A percentile compares a stretch with the other conserved stretches of the same genome.
Evolutionary conservation across 2,113 vertebrate genomes (phyloP).

Genomic region (Euleptes europaea): DNA sequence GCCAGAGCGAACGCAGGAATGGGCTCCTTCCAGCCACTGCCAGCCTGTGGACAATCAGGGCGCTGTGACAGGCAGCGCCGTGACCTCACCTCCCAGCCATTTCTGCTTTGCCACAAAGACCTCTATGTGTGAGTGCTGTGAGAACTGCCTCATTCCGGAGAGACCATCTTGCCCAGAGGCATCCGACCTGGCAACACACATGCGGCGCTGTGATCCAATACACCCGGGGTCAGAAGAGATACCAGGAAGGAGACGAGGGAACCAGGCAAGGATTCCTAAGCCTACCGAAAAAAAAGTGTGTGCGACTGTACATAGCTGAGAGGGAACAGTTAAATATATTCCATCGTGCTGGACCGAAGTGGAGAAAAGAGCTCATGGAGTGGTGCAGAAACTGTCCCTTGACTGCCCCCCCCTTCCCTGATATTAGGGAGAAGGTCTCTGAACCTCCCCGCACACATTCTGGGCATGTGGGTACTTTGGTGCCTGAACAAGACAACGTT

Average conservation of each 20-base stretch:
- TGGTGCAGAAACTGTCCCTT: neutral
- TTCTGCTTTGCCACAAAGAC: constrained; percentile 43
- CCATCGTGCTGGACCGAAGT: neutral
- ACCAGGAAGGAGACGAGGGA: neutral
- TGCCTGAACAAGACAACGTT: neutral
- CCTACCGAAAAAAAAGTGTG: neutral
- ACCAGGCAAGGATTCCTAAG: neutral
- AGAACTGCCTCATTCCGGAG: constrained; percentile 42
- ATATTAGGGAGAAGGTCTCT: neutral
- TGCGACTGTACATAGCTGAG: neutral
- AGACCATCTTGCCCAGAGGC: accelerated
- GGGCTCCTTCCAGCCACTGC: neutral
- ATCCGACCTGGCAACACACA: neutral
- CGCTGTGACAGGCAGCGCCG: constrained; percentile 45
- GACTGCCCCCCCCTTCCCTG: too few relatives aligned
- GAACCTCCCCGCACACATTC: neutral
- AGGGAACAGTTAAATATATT: neutral
- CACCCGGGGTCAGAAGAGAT: neutral
- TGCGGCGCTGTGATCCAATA: neutral
- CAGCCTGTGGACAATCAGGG: constrained; percentile 55
- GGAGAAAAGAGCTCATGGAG: neutral
- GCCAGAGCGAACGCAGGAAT: accelerated
- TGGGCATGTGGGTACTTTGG: neutral
- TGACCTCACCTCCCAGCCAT: constrained; percentile 55
- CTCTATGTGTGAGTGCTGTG: constrained; percentile 25